These are phyloP conservation scores for Malaclemys terrapin DNA, from an alignment of 2,113 vertebrate species.

Conservation along the genomic window DNA sequence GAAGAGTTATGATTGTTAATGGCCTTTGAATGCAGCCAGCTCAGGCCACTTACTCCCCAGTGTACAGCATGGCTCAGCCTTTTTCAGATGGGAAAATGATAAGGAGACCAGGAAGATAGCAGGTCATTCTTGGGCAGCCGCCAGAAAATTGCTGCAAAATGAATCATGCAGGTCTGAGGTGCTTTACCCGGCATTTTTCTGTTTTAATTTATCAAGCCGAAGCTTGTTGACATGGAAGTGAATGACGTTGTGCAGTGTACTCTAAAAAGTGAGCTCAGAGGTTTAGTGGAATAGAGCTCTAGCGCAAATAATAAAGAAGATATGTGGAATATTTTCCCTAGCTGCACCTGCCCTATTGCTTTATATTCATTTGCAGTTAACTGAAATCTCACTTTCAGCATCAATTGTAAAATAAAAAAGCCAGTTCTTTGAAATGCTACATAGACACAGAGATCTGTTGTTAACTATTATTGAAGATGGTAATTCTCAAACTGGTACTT, in stretches of 20 bases:
- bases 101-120: slow-evolving; percentile 48
- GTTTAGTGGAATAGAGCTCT: slow-evolving; percentile 55
- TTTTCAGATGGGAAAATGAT: slow-evolving; percentile 71
- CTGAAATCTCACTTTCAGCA: slow-evolving; percentile 19
- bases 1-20: slow-evolving; percentile 77
- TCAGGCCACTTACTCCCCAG: slow-evolving; percentile 58
- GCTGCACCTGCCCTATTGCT: slow-evolving; percentile 38
- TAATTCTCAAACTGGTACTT: not conserved
- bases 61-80: slow-evolving; percentile 52
- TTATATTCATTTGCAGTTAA: slow-evolving; percentile 20
- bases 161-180: slow-evolving; percentile 32
- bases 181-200: slow-evolving; percentile 67
- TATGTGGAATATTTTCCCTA: not conserved
- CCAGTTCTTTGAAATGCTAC: not conserved
- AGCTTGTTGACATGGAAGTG: slow-evolving; percentile 76
- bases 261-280: slow-evolving; percentile 70
- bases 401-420: slow-evolving; percentile 22
- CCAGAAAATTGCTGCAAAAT: slow-evolving; percentile 75
- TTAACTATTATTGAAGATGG: slow-evolving; percentile 14
- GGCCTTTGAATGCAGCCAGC: slow-evolving; percentile 67
- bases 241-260: slow-evolving; percentile 67
- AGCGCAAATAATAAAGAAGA: slow-evolving; percentile 65
- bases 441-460: not conserved
- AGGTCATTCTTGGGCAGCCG: slow-evolving; percentile 71
- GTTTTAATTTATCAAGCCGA: slow-evolving; percentile 79